Evolutionary conservation across 2,888 invertebrate genomes (phyloP).

Genomic region (Nematopogon swammerdamellus): DNA sequence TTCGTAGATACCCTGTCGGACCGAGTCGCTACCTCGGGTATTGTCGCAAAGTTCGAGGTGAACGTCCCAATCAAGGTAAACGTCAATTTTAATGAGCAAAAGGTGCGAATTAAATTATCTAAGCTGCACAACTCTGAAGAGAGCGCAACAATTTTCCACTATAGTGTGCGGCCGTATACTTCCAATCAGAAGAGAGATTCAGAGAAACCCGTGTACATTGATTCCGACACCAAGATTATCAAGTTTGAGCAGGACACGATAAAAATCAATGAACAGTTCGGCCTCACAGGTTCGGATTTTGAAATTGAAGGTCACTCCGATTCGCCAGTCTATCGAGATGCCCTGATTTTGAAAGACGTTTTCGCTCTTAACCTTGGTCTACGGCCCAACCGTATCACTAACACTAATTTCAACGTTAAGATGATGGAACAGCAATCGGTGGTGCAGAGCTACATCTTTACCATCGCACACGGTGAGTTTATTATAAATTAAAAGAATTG

Average conservation of each 20-base stretch:
- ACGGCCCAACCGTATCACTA: conserved; percentile 36
- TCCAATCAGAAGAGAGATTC: conserved; percentile 53
- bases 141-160: conserved; percentile 51
- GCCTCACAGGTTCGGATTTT: too few relatives aligned
- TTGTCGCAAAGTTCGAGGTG: conserved; percentile 57
- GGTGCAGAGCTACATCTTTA: conserved; percentile 37
- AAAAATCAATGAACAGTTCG: too few relatives aligned
- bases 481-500: too few relatives aligned
- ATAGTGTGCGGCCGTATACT: conserved; percentile 63
- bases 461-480: conserved; percentile 32
- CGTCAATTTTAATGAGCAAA: conserved; percentile 35
- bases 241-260: conserved; percentile 3
- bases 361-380: too few relatives aligned
- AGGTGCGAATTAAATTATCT: conserved; percentile 41
- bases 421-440: conserved; percentile 43
- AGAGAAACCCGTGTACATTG: conserved; percentile 45
- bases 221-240: conserved; percentile 41
- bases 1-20: conserved; percentile 63
- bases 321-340: too few relatives aligned
- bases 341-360: too few relatives aligned
- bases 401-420: conserved; percentile 46
- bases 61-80: conserved; percentile 54
- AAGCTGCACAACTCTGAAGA: conserved; percentile 44
- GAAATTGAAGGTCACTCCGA: too few relatives aligned
- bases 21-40: conserved; percentile 58